Percentiles rank a stretch among this genome's conserved stretches.
Conservation (phyloP, 1,140 invertebrate genomes). For the Hirudo medicinalis region DNA sequence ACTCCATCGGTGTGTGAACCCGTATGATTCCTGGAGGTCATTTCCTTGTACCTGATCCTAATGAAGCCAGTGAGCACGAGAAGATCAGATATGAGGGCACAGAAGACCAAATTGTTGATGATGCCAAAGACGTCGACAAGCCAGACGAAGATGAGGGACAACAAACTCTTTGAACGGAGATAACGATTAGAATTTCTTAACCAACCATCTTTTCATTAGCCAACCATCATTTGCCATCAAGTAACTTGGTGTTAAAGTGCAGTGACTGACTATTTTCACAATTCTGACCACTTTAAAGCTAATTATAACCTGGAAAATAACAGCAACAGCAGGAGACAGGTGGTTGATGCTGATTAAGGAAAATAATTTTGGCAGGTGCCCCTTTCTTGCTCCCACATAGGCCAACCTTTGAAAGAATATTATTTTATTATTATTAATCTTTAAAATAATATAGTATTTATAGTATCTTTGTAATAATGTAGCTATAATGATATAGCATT, state of each 20-base stretch:
- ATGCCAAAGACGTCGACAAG: not conserved
- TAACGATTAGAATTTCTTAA: too few species aligned
- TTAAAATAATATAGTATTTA: too few species aligned
- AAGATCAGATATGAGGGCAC: not conserved
- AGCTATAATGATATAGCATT: too few species aligned
- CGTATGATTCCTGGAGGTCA: not conserved
- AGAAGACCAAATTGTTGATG: conserved; percentile 5
- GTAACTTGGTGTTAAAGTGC: not conserved
- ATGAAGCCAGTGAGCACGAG: not conserved
- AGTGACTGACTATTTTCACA: not conserved
- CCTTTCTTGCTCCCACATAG: conserved; percentile 16
- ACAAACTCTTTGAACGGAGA: not conserved
- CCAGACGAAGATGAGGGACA: not conserved
- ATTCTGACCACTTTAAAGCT: not conserved
- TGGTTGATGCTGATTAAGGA: conserved; percentile 8
- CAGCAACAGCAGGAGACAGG: conserved; percentile 13
- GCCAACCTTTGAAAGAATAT: conserved; percentile 12
- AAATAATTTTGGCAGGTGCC: conserved; percentile 14
- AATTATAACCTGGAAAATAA: conserved; percentile 11
- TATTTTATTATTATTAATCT: not conserved
- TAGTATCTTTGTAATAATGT: too few species aligned
- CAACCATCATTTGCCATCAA: not conserved
- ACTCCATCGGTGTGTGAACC: not conserved
- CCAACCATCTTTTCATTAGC: too few species aligned
- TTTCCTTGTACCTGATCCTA: not conserved